phyloP scores from a whole-genome alignment of 1,140 invertebrate genomes.

The Saxidomus purpurata region DNA sequence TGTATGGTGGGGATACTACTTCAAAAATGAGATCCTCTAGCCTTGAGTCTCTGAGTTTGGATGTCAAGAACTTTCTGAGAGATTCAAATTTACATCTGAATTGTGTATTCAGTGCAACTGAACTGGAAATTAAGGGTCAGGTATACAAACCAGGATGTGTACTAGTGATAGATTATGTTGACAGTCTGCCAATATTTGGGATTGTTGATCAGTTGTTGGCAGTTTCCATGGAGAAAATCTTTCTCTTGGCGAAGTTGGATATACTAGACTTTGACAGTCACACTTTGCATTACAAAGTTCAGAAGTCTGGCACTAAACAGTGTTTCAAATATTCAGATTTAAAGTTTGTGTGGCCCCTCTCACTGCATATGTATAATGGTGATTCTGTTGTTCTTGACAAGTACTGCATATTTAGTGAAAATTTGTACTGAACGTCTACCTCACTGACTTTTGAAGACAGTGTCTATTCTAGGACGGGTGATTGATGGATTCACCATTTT shows the following conservation, averaged over 20 bases:
- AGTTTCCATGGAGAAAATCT: neutral
- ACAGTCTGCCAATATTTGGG: neutral
- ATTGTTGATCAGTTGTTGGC: neutral
- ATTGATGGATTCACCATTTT: no score
- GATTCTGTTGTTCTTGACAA: neutral
- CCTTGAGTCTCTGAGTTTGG: neutral
- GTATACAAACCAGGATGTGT: slow-evolving; percentile 1
- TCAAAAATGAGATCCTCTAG: neutral
- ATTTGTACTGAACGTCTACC: neutral
- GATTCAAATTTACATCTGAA: neutral
- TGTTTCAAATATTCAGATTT: neutral
- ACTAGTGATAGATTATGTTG: slow-evolving; percentile 1
- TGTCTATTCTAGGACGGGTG: no score
- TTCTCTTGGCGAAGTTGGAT: neutral
- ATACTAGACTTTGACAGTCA: neutral
- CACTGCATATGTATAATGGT: neutral
- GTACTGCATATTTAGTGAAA: slow-evolving; percentile 17
- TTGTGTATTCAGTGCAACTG: neutral
- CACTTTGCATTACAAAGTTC: neutral
- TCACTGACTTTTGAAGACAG: no score
- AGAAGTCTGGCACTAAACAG: neutral
- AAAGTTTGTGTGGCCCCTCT: neutral
- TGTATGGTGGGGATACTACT: neutral
- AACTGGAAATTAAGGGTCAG: slow-evolving; percentile 1
- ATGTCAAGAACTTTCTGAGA: neutral